Percentiles rank a stretch among this genome's conserved stretches.
These are phyloP conservation scores for Mizuhopecten yessoensis DNA, from an alignment of 1,140 invertebrate species.

Conservation along the genomic window DNA sequence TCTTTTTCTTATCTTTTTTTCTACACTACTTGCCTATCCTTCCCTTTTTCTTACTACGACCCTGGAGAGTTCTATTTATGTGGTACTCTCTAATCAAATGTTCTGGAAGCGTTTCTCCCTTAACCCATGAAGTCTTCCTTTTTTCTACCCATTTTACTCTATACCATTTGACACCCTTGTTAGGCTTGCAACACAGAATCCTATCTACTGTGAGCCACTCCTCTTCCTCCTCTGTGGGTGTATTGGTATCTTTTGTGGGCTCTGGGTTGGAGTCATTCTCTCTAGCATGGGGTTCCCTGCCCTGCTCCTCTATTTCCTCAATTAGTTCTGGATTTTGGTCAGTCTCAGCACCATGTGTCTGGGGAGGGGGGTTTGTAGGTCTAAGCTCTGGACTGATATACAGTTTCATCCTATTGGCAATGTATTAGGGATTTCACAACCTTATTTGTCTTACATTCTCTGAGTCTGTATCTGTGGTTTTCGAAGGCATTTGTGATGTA, in stretches of 20 bases:
- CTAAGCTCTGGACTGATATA: slow-evolving; percentile 42
- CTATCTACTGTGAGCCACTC: no score
- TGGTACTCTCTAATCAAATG: no score
- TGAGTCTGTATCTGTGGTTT: slow-evolving; percentile 54
- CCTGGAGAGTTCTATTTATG: no score
- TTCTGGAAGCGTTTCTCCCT: background rate
- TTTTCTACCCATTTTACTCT: slow-evolving; percentile 9
- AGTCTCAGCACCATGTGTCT: background rate
- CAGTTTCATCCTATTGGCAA: slow-evolving; percentile 50
- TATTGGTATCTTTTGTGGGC: no score
- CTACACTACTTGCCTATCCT: background rate
- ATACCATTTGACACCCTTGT: background rate
- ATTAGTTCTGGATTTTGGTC: no score
- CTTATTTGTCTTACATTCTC: slow-evolving; percentile 50
- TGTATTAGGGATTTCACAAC: slow-evolving; percentile 36
- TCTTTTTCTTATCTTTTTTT: no score
- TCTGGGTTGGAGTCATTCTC: background rate
- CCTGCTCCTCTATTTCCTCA: no score
- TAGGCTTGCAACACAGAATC: no score
- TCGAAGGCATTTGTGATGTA: slow-evolving; percentile 44
- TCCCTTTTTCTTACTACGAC: background rate
- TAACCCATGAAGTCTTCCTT: background rate
- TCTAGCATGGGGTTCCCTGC: no score
- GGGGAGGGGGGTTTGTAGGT: slow-evolving; percentile 45
- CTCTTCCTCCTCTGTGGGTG: no score